phyloP scores from a whole-genome alignment of 2,113 vertebrate species.

The Chaetops frenatus region DNA sequence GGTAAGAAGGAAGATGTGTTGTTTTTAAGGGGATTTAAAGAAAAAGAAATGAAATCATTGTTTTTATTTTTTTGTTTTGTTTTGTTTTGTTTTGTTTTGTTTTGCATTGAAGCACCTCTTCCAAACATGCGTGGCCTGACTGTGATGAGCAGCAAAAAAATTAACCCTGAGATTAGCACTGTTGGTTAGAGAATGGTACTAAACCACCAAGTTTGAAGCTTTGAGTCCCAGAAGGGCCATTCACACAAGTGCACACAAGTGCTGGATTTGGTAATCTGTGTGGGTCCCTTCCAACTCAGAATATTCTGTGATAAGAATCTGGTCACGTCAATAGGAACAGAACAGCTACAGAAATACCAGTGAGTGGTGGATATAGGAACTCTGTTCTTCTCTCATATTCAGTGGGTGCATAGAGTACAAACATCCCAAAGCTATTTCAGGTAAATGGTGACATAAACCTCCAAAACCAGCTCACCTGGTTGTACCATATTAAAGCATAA shows the following conservation, averaged over 20 bases:
- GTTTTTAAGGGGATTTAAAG: background rate
- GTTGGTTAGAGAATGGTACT: background rate
- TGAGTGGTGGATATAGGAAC: background rate
- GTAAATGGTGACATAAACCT: background rate
- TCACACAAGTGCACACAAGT: background rate
- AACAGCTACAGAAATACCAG: background rate
- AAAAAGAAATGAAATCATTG: accelerated
- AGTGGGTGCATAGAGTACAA: accelerated
- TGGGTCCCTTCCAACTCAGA: background rate
- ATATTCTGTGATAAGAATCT: background rate
- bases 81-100: background rate
- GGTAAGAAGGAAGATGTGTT: accelerated
- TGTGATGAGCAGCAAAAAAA: background rate
- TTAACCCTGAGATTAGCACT: background rate
- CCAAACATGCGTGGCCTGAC: background rate
- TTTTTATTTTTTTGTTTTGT: background rate
- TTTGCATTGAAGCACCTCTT: background rate
- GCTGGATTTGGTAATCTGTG: background rate
- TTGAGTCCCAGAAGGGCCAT: background rate
- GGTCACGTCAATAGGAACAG: background rate
- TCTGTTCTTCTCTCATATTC: no score
- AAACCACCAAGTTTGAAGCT: background rate
- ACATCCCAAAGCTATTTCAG: accelerated
- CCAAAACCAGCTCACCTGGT: background rate
- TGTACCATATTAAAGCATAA: background rate